Evolutionary conservation across 2,113 vertebrate species (phyloP), one percentile per base, ranked within the genome.

Genomic region (Cariama cristata): DNA sequence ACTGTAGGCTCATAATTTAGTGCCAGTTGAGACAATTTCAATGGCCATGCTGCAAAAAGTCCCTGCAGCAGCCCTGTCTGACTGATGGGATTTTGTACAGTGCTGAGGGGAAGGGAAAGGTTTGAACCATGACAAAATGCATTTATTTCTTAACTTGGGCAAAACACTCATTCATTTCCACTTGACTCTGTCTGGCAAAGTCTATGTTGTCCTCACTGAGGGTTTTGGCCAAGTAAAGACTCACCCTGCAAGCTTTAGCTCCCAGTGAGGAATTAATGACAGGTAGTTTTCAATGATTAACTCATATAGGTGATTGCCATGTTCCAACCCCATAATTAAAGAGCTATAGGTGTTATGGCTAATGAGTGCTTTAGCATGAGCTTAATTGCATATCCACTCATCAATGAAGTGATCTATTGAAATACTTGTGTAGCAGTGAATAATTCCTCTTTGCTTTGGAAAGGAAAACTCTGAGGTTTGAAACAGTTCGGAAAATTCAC

Each of bases 351-450:
- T 96, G 76, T 86, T 91, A 94, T 19, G 14, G 64, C 66, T 97
- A 94, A 96, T 84, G 62, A 94, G 35, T 89, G 33, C 86, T 91
- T 92, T 94, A 94, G 52, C 33, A n/a, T 42, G 52, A 95, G 49
- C 47, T 81, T 97, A 87, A 96, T 82, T 95, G 80, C 88, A 91
- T 62, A 93, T 53, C 40, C 40, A 87, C 74, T 95, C 91, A 92
- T 84, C 92, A 95, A 45, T 91, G 50, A 83, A 85, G 75, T 76
- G 53, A 93, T 93, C 71, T 77, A 73, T 73, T 91, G 74, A 94
- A 82, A 91, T 44, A 79, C 38, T 66, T 76, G 27, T 42, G 72
- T 42, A 75, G 56, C 49, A 94, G 53, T 64, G 60, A 97, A 89
- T 75, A 86, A 87, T 66, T 86, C 52, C 30, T 86, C 83, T 88